A percentile compares a stretch with the other conserved stretches of the same genome.
Conservation (phyloP, 2,797 vertebrate genomes). For the Sebastes miniatus region DNA sequence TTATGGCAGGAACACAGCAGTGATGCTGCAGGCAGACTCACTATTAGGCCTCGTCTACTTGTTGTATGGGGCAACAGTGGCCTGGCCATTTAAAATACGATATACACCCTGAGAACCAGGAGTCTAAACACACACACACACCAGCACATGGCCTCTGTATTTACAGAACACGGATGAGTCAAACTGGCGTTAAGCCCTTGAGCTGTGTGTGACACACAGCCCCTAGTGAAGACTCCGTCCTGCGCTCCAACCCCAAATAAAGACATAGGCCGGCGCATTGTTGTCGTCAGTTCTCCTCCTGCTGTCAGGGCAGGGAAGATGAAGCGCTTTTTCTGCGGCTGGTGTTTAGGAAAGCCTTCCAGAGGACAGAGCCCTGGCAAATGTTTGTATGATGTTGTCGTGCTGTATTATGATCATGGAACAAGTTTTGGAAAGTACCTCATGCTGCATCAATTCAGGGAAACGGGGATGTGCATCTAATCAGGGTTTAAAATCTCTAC, state of each 20-base stretch:
- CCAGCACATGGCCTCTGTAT: constrained; percentile 57
- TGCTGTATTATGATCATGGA: constrained; percentile 63
- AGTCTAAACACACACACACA: constrained; percentile 34
- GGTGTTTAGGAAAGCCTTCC: constrained; percentile 80
- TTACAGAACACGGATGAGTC: constrained; percentile 75
- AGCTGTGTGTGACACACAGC: constrained; percentile 64
- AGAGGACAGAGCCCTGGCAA: constrained; percentile 72
- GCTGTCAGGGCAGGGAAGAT: constrained; percentile 72
- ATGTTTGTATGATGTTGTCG: constrained; percentile 77
- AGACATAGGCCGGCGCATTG: constrained; percentile 74
- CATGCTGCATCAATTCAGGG: constrained; percentile 25
- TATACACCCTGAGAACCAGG: constrained; percentile 12
- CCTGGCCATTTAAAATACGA: constrained; percentile 40
- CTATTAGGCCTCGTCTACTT: constrained; percentile 4
- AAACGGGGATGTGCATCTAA: constrained; percentile 17
- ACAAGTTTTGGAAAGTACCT: constrained; percentile 61
- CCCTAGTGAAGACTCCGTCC: constrained; percentile 47
- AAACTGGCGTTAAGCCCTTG: constrained; percentile 60
- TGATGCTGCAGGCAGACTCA: background rate
- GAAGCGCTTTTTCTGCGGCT: constrained; percentile 54
- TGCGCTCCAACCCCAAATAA: constrained; percentile 81
- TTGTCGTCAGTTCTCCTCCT: constrained; percentile 71
- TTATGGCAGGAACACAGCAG: background rate
- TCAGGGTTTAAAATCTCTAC: constrained; percentile 10
- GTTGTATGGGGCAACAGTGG: constrained; percentile 23